These are phyloP conservation scores for Salpingus planirostris DNA, from an alignment of 2,888 invertebrate genomes.

Conservation along the genomic window DNA sequence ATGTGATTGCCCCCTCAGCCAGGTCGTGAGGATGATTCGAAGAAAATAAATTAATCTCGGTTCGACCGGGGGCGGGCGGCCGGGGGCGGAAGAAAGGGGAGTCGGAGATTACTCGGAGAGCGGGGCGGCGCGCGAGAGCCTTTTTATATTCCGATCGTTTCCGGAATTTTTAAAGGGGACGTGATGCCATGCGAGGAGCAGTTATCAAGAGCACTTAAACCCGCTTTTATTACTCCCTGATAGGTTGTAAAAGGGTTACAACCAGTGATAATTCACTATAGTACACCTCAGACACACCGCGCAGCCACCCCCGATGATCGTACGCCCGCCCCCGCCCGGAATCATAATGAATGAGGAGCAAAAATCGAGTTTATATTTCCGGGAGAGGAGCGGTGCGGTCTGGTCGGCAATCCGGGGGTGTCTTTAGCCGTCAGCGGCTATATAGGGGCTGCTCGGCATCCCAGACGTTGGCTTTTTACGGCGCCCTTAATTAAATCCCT, in stretches of 20 bases:
- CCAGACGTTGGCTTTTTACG: slow-evolving; percentile 37
- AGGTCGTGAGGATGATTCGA: slow-evolving; percentile 17
- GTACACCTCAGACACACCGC: slow-evolving; percentile 30
- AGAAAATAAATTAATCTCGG: slow-evolving; percentile 16
- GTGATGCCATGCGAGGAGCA: slow-evolving; percentile 32
- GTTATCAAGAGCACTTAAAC: slow-evolving; percentile 42
- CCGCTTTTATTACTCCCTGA: slow-evolving; percentile 43
- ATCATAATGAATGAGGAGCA: too few relatives aligned
- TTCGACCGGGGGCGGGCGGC: too few relatives aligned
- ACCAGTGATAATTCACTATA: slow-evolving; percentile 40
- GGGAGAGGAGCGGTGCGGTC: too few relatives aligned
- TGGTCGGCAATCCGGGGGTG: too few relatives aligned
- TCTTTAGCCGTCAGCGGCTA: too few relatives aligned
- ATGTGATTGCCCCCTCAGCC: slow-evolving; percentile 20
- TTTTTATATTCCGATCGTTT: slow-evolving; percentile 33
- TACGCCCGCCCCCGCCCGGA: too few relatives aligned
- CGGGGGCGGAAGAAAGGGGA: slow-evolving; percentile 4
- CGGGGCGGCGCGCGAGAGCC: slow-evolving; percentile 10
- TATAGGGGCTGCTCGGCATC: too few relatives aligned
- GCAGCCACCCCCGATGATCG: too few relatives aligned
- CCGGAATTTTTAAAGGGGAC: slow-evolving; percentile 36
- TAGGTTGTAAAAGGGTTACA: slow-evolving; percentile 44
- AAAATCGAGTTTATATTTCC: too few relatives aligned
- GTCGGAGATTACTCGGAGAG: not conserved
- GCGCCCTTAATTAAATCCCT: slow-evolving; percentile 43